Percentiles rank a stretch among this genome's conserved stretches.
These are phyloP conservation scores for Limanda limanda DNA, from an alignment of 2,113 vertebrate species.

Conservation along the genomic window DNA sequence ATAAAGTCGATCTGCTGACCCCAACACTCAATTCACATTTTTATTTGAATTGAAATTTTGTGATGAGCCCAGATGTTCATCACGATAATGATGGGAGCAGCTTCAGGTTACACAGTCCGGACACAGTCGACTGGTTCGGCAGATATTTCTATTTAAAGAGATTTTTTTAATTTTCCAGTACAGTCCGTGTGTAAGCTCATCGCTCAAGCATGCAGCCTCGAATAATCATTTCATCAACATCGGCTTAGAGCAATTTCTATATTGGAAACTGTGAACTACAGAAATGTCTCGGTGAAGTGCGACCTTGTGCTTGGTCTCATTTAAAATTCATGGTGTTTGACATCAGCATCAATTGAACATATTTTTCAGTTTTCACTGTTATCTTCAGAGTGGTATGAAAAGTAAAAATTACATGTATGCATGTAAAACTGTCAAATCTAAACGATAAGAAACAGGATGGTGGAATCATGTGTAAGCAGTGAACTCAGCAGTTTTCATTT, in stretches of 20 bases:
- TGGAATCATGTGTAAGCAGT: too few species aligned
- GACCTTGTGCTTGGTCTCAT: slow-evolving; percentile 10
- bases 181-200: slow-evolving; percentile 10
- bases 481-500: too few species aligned
- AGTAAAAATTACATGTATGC: background rate
- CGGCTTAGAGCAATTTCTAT: slow-evolving; percentile 5
- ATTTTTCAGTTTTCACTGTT: background rate
- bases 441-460: background rate
- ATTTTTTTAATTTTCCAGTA: background rate
- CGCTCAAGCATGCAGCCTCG: slow-evolving; percentile 32
- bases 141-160: slow-evolving; percentile 18
- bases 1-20: slow-evolving; percentile 16
- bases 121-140: background rate
- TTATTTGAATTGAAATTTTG: slow-evolving; percentile 8
- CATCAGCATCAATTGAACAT: slow-evolving; percentile 5
- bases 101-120: background rate
- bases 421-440: background rate
- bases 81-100: background rate
- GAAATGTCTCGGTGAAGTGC: slow-evolving; percentile 12
- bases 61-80: slow-evolving; percentile 7
- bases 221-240: slow-evolving; percentile 18
- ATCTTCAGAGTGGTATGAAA: background rate
- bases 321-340: slow-evolving; percentile 9
- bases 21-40: background rate
- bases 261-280: slow-evolving; percentile 17